Base-by-base conservation (phyloP, 2,888 invertebrate species). In the Hirtodrosophila histrioides region DNA sequence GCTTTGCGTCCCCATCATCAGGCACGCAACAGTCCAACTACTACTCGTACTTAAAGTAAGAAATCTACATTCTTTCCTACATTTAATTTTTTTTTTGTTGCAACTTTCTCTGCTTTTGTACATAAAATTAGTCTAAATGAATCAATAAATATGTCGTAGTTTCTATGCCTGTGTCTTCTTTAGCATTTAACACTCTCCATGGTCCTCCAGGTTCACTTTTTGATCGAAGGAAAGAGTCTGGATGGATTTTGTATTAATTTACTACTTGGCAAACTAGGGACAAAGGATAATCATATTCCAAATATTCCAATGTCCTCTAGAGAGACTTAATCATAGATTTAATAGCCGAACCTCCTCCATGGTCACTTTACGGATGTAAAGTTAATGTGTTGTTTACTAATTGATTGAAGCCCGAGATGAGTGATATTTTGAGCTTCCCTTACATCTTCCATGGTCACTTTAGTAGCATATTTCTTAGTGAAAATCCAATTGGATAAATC, bases 21-120 rank as follows among this genome's bases (percentile, higher is more conserved):
- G 27, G 40, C 71, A n/a, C 49, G 31, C 56, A 23, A 37, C 64
- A 41, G 45, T 57, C 76, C 37, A 60, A 43, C 45, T 71, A 75
- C 56, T 73, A 75, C 17, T 17, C 17, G 17, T 17, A 17, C 43
- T 55, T 48, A 27, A 45, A 65, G 36, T 39, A 33, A 43, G 33
- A 24, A 10, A 11, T 36, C 8, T 3, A 23, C 37, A 33, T 40
- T 33, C 9, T 7, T 12, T 11, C 31, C n/a, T 50, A 45, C 40
- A 43, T 51, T 39, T 9, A 40, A 46, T 43, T 41, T 64, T 63
- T 44, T 36, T 31, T 57, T 39, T 40, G n/a, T n/a, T 36, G 12
- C 6, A n/a, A 27, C 4, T 27, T 49, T 39, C 4, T 36, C 11
- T 43, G 53, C 49, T 57, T 46, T 50, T 66, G 66, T 56, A 54